Base-by-base conservation (phyloP, 2,888 invertebrate species). In the Eupithecia pulchellata region DNA sequence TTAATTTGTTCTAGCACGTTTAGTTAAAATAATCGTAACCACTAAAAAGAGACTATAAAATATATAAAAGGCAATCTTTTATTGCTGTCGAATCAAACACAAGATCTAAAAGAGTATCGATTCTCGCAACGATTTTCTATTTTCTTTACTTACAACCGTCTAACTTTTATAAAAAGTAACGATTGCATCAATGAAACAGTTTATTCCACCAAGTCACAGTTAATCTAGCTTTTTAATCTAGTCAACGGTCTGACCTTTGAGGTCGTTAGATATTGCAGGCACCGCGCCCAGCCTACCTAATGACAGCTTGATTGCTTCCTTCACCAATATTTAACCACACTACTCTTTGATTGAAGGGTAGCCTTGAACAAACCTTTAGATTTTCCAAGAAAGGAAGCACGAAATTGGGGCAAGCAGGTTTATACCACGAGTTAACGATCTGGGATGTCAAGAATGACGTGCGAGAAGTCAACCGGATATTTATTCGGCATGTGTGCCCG, bases 251-350 rank as follows among this genome's bases (percentile, higher is more conserved):
- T 72, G 75, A 73, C 77, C 74, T 78, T 72, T 74, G 71, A 63
- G 71, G 71, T 75, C 69, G 68, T 61, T 39, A 60, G 39, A 60
- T 32, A 64, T 64, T 71, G 57, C 66, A 64, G 69, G 58, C 60
- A 74, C 80, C 79, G 74, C 77, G 68, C 78, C 80, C 71, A 52
- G 52, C 52, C 74, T 69, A 78, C 60, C 20, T 75, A 78, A 77
- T 75, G 78, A 79, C 74, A 74, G 72, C 78, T 76, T 78, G 79
- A 81, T 81, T 80, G 79, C 77, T 79, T 73, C 42, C 57, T 71
- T 71, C 77, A 69, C 67, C 75, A 75, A 82, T 82, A 82, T 82
- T 76, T 81, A 66, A 81, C 82, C 78, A 79, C 75, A 74, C 70
- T 75, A 73, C 73, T 77, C 71, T 78, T 81, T 81, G 77, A 78